Evolutionary conservation across 2,888 invertebrate genomes (phyloP), one percentile per base, ranked within the genome.

Genomic region (Drosophila borealis): DNA sequence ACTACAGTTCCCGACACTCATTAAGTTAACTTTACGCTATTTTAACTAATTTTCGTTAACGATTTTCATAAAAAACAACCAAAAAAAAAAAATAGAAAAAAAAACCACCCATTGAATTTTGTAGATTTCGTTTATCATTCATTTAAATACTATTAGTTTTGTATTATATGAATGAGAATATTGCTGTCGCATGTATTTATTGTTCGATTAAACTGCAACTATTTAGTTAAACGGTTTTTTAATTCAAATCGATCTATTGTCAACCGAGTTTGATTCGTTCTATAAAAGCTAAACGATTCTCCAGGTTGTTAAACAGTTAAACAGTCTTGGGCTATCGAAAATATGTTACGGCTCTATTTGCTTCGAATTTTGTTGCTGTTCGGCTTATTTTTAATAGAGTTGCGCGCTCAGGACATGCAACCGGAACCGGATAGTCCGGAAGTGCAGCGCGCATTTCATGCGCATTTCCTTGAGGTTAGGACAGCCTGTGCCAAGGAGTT

Each of bases 111-210:
- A 71, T 74, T 75, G 39, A 83, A 64, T 56, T 73, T 61, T 64
- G 53, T 72, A 63, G 60, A 81, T 54, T 70, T 85, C 74, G 74
- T 66, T 71, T 70, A 76, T 66, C 61, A 51, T 69, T 65, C 76
- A 74, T 68, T 78, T 62, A 62, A 78, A 73, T 76, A 73, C 45
- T 62, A 61, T 59, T 76, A 69, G 78, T 78, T 75, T 69, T 73
- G 69, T 79, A 81, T 80, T 68, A 63, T 69, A 74, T 73, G 70
- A 76, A 74, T 73, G 79, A 74, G 66, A 80, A 75, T 81, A 73
- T 74, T 83, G 81, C 86, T 79, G 59, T 82, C 62, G 70, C 88
- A 87, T 81, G 87, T 85, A 85, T 85, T 85, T 89, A 86, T 86
- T 86, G 74, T 87, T 87, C 81, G 85, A 86, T 84, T 89, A 86